A percentile compares a stretch with the other conserved stretches of the same genome.
These are phyloP conservation scores for Prionace glauca DNA, from an alignment of 2,797 vertebrate species.

Conservation along the genomic window DNA sequence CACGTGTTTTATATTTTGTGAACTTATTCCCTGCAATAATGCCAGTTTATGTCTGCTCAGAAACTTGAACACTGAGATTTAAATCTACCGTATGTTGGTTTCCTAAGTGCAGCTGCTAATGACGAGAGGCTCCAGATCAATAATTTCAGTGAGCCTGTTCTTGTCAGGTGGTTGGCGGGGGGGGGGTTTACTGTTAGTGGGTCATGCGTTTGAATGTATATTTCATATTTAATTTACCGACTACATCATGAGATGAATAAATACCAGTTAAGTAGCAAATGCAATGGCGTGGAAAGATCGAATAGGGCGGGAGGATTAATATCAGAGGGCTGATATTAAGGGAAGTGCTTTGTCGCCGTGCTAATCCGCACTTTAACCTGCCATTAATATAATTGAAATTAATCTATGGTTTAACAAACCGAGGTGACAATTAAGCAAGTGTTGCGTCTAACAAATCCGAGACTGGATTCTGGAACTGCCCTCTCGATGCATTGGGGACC, in stretches of 20 bases:
- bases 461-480: neutral
- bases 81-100: neutral
- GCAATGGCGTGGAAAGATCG: neutral
- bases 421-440: neutral
- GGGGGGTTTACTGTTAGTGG: neutral
- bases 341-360: neutral
- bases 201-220: neutral
- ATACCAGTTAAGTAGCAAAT: neutral
- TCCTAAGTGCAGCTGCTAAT: neutral
- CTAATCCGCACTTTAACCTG: neutral
- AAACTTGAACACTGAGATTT: neutral
- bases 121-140: neutral
- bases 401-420: neutral
- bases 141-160: neutral
- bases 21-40: neutral
- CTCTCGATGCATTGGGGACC: neutral
- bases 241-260: neutral
- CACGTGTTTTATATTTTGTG: neutral
- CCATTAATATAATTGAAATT: neutral
- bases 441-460: neutral
- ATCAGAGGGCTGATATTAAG: neutral
- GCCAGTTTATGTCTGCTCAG: neutral
- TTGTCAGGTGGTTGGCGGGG: too few relatives aligned
- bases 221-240: neutral
- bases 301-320: neutral